Conservation (phyloP, 1,140 invertebrate genomes). For the Aethina tumida region DNA sequence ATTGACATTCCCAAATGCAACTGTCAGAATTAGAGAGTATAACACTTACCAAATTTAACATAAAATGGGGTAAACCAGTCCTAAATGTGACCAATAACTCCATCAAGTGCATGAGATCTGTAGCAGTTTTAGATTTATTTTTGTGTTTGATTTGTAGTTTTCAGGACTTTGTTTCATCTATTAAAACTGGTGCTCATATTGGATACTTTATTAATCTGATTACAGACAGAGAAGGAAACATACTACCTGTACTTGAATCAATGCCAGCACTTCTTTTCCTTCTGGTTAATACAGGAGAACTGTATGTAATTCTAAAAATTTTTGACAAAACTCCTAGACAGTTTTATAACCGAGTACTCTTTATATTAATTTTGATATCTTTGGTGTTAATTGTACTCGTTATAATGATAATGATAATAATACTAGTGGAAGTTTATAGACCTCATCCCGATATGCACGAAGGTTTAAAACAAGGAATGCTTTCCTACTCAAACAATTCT, state of each 20-base stretch:
- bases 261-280: slow-evolving; percentile 22
- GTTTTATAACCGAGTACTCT: slow-evolving; percentile 22
- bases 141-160: slow-evolving; percentile 15
- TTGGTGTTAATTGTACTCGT: slow-evolving; percentile 18
- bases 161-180: slow-evolving; percentile 17
- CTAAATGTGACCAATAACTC: slow-evolving; percentile 15
- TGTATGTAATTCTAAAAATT: slow-evolving; percentile 18
- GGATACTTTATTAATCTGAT: slow-evolving; percentile 30
- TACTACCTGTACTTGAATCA: slow-evolving; percentile 21
- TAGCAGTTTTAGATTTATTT: slow-evolving; percentile 6
- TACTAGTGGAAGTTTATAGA: slow-evolving; percentile 24
- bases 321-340: slow-evolving; percentile 15
- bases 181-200: slow-evolving; percentile 22
- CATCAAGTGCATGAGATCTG: slow-evolving; percentile 13
- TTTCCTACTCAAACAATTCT: slow-evolving; percentile 26
- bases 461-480: slow-evolving; percentile 30
- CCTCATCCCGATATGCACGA: slow-evolving; percentile 21
- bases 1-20: too few species aligned
- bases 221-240: slow-evolving; percentile 23
- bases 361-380: slow-evolving; percentile 14
- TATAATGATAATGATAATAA: slow-evolving; percentile 19
- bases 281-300: slow-evolving; percentile 16
- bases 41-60: too few species aligned
- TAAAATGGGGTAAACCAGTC: slow-evolving; percentile 20
- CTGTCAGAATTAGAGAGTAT: too few species aligned